Evolutionary conservation across 53 echinoderm and acorn worm genomes (phyloP), one percentile per base, ranked within the genome.

Genomic region (Echinarachnius parma): DNA sequence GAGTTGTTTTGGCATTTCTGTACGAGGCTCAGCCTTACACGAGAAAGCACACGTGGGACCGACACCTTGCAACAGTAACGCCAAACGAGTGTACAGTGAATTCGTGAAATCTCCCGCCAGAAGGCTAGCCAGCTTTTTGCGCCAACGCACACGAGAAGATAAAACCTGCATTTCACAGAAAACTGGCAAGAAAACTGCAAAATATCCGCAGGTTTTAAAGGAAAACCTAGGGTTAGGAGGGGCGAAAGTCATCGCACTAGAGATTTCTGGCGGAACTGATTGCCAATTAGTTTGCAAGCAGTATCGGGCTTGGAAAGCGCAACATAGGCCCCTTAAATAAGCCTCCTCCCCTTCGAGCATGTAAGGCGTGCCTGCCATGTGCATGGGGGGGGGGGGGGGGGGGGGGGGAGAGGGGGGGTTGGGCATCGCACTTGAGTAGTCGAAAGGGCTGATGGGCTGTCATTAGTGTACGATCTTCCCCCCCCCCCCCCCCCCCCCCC

Each of bases 61-160:
- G n/a, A n/a, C n/a, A n/a, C n/a, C n/a, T n/a, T n/a, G n/a, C n/a
- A n/a, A n/a, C n/a, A n/a, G 42, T 39, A 39, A 7, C 42, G 7
- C 42, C 42, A 13, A 7, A 13, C 7, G 42, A 13, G 42, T 50
- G 52, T 19, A 50, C 52, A 19, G 4, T 19, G 52, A 50, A 19
- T 50, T 50, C 52, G 42, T 7, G 7, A 7, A 13, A 13, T 19
- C 19, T 10, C 4, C 9, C 52, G 18, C 13, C 52, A 13, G 20
- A 50, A 50, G 52, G 52, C 18, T 16, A 50, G 20, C 52, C 52
- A 50, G 52, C 52, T 50, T 50, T 50, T 50, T 50, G 52, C 52
- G 52, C 52, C 52, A 10, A 50, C 52, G n/a, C 52, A 50, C 52
- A 14, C 19, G 52, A 10, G 9, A 9, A 50, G 4, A 50, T 4